Evolutionary conservation across 2,888 invertebrate genomes (phyloP).

Genomic region (Drosophila testacea): DNA sequence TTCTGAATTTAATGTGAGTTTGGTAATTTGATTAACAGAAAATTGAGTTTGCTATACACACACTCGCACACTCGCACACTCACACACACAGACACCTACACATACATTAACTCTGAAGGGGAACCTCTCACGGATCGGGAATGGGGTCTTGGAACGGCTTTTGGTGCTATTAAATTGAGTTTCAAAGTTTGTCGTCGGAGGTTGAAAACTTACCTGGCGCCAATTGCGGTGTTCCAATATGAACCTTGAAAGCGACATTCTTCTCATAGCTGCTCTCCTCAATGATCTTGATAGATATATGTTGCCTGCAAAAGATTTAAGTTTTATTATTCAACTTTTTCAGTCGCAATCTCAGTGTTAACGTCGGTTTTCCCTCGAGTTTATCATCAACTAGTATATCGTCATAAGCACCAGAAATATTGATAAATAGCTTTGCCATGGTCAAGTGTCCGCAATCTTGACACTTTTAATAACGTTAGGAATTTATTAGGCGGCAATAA

Average conservation of each 20-base stretch:
- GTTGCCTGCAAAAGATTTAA: conserved; percentile 90
- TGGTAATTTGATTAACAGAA: conserved; percentile 69
- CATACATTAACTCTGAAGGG: not conserved
- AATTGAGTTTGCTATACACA: conserved; percentile 42
- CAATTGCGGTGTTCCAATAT: conserved; percentile 94
- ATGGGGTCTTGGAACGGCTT: conserved; percentile 17
- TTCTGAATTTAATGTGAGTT: conserved; percentile 26
- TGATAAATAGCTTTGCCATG: conserved; percentile 62
- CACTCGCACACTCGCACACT: conserved; percentile 13
- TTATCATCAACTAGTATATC: not conserved
- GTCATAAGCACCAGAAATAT: conserved; percentile 34
- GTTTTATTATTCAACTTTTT: conserved; percentile 26
- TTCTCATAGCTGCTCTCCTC: conserved; percentile 99
- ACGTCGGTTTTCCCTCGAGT: conserved; percentile 1
- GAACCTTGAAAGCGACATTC: conserved; percentile 96
- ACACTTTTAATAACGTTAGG: conserved; percentile 58
- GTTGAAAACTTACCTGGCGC: conserved; percentile 90
- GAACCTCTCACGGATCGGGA: conserved; percentile 12
- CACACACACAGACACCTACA: not conserved
- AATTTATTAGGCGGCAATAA: conserved; percentile 71
- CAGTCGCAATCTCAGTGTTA: conserved; percentile 24
- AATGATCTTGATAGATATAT: conserved; percentile 93
- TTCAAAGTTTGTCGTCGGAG: conserved; percentile 36
- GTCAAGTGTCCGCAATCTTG: conserved; percentile 71
- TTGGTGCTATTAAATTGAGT: conserved; percentile 49